phyloP scores from a whole-genome alignment of 2,797 vertebrate species.

The Limnodromus scolopaceus region DNA sequence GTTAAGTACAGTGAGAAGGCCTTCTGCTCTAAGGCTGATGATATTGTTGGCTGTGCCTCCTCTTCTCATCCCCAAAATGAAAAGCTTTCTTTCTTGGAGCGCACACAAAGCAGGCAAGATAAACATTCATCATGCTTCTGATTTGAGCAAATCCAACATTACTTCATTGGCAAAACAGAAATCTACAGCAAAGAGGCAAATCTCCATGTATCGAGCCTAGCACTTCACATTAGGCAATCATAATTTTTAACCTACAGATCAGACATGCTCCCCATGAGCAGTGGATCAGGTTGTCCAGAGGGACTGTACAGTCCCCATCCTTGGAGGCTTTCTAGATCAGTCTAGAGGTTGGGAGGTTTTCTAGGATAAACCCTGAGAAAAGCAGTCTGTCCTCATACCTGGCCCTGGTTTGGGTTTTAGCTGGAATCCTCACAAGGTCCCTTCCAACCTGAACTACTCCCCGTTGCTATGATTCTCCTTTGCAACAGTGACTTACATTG shows the following conservation, averaged over 20 bases:
- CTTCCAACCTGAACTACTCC: background rate
- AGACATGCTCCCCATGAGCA: background rate
- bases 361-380: background rate
- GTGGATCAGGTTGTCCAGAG: background rate
- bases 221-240: background rate
- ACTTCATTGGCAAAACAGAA: background rate
- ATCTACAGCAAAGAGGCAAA: background rate
- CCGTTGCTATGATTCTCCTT: fast-evolving
- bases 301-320: background rate
- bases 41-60: background rate
- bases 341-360: background rate
- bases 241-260: background rate
- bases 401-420: background rate
- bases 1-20: background rate
- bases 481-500: background rate
- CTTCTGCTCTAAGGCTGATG: background rate
- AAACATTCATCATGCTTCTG: background rate
- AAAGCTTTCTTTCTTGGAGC: background rate
- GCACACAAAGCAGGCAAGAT: background rate
- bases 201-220: background rate
- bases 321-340: background rate
- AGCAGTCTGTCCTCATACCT: background rate
- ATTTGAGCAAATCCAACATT: background rate
- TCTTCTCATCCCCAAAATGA: background rate
- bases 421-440: background rate